A percentile compares a stretch with the other conserved stretches of the same genome.
Conservation (phyloP, 2,113 vertebrate species). For the Enhydra lutris region DNA sequence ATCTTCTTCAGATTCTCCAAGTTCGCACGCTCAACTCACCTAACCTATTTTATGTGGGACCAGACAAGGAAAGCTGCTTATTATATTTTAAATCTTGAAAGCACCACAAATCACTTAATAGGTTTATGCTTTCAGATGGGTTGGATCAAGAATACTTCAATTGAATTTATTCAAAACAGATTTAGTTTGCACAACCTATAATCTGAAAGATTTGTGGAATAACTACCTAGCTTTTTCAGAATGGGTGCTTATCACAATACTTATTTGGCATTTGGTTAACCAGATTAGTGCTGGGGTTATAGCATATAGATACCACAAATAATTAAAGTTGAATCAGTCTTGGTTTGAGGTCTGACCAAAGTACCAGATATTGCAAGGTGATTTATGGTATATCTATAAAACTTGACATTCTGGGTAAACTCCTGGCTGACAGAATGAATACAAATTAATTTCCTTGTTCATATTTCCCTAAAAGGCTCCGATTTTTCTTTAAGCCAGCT, state of each 20-base stretch:
- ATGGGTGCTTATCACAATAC: not conserved
- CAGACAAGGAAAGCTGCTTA: constrained; percentile 20
- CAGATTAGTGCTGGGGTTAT: not conserved
- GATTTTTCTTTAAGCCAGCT: not conserved
- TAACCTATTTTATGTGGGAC: constrained; percentile 20
- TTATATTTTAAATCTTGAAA: constrained; percentile 49
- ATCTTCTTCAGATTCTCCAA: not conserved
- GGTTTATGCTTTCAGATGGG: constrained; percentile 17
- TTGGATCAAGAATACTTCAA: constrained; percentile 2
- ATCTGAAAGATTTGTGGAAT: not conserved
- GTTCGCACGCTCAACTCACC: not conserved
- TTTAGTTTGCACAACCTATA: not conserved
- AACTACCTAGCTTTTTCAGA: not conserved
- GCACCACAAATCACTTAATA: constrained; percentile 8
- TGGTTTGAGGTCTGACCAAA: not conserved
- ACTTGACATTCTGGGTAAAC: not conserved
- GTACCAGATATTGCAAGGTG: not conserved
- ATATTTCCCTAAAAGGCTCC: not conserved
- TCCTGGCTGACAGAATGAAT: not conserved
- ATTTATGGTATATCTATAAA: not conserved
- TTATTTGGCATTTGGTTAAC: not conserved
- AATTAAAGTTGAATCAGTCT: not conserved
- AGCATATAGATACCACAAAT: not conserved
- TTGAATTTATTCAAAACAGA: constrained; percentile 28
- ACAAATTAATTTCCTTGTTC: not conserved